A percentile compares a stretch with the other conserved stretches of the same genome.
phyloP scores from a whole-genome alignment of 2,797 vertebrate genomes.

The Alauda arvensis region DNA sequence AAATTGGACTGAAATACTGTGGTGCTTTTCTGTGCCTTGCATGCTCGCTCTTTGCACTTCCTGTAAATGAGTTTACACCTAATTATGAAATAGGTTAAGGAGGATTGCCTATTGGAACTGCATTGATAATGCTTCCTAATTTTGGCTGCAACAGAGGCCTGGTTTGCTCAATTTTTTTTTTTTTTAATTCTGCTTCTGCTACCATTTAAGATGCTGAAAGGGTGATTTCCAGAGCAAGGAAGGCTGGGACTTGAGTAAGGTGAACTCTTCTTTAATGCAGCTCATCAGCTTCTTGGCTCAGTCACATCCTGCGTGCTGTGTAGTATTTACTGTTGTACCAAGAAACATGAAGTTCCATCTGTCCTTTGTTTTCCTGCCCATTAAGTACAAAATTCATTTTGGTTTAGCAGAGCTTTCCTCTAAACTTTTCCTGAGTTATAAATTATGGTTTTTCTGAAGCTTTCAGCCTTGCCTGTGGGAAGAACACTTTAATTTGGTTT shows the following conservation, averaged over 20 bases:
- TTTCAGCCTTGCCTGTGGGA: conserved; percentile 40
- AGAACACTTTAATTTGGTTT: conserved; percentile 51
- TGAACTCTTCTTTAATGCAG: not conserved
- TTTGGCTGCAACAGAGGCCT: accelerated
- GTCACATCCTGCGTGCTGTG: accelerated
- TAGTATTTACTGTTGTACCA: not conserved
- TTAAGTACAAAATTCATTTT: conserved; percentile 34
- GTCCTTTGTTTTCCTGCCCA: conserved; percentile 34
- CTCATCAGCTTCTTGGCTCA: not conserved
- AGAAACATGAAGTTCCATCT: conserved; percentile 7
- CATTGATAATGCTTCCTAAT: not conserved
- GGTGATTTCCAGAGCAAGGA: not conserved
- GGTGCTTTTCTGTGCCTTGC: not conserved
- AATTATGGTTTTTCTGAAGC: conserved; percentile 16
- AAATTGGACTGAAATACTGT: conserved; percentile 21
- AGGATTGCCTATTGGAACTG: not conserved
- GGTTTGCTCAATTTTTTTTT: not conserved
- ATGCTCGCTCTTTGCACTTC: not conserved
- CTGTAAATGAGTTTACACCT: not conserved
- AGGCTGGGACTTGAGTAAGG: not conserved
- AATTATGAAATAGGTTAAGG: not conserved
- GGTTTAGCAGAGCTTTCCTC: not conserved
- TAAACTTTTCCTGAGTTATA: conserved; percentile 9
- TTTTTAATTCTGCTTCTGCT: not conserved
- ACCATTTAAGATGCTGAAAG: not conserved